Evolutionary conservation across 2,113 vertebrate species (phyloP).

Genomic region (Salvelinus alpinus): DNA sequence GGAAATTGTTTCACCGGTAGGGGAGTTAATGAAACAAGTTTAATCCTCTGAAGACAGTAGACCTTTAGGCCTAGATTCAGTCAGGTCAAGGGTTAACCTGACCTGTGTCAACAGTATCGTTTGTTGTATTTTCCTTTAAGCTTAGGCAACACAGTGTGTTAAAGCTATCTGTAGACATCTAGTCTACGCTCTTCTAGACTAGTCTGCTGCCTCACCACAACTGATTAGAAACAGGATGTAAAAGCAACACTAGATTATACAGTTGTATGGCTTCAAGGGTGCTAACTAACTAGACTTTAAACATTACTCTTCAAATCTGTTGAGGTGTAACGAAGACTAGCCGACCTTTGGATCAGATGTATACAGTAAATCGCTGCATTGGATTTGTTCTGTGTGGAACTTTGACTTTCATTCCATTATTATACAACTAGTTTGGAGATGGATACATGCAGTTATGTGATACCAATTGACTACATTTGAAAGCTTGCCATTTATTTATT

Average conservation of each 20-base stretch:
- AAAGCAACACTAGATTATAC: not conserved
- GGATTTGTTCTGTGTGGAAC: slow-evolving; percentile 8
- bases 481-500: not conserved
- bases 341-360: not conserved
- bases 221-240: too few species aligned
- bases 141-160: too few species aligned
- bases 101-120: too few species aligned
- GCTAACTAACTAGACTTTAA: not conserved
- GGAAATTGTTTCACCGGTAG: too few species aligned
- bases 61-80: too few species aligned
- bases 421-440: not conserved
- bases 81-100: too few species aligned
- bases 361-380: not conserved
- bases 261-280: not conserved
- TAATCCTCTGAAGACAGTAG: too few species aligned
- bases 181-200: too few species aligned
- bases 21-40: too few species aligned
- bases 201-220: too few species aligned
- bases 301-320: not conserved
- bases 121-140: too few species aligned
- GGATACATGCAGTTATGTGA: not conserved
- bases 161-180: too few species aligned
- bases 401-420: not conserved
- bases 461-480: not conserved
- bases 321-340: not conserved